These are phyloP conservation scores for Aselliscus stoliczkanus DNA, from an alignment of 2,797 vertebrate genomes.

Conservation along the genomic window DNA sequence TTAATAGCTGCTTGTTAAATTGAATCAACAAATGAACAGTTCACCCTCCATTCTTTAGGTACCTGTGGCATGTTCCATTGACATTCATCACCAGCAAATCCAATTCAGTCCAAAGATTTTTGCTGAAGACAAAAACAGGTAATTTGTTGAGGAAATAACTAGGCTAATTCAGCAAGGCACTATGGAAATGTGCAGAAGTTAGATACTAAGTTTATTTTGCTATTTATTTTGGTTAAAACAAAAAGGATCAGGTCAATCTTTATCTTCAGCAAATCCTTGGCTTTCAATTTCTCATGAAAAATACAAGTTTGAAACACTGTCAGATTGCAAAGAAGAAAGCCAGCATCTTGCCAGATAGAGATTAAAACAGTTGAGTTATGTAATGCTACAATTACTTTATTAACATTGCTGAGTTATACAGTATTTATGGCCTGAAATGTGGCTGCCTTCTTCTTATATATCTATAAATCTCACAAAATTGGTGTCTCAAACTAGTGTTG, in stretches of 20 bases:
- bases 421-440: not conserved
- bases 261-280: not conserved
- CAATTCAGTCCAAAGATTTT: constrained; percentile 83
- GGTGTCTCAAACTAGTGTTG: not conserved
- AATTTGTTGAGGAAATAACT: constrained; percentile 41
- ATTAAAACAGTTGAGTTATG: not conserved
- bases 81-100: constrained; percentile 91
- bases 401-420: fast-evolving
- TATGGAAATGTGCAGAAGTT: not conserved
- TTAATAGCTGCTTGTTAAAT: not conserved
- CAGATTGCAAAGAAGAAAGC: not conserved
- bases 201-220: not conserved
- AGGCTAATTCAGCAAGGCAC: not conserved
- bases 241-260: not conserved
- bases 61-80: constrained; percentile 92
- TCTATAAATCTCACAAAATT: not conserved
- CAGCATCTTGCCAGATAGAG: constrained; percentile 11
- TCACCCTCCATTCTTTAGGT: constrained; percentile 76
- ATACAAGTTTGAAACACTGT: not conserved
- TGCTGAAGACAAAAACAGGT: constrained; percentile 90
- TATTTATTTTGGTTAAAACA: constrained; percentile 9
- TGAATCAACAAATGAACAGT: not conserved
- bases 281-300: not conserved
- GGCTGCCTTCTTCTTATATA: not conserved
- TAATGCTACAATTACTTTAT: not conserved